Conservation (phyloP, 2,888 invertebrate species). For the Mamestra brassicae region DNA sequence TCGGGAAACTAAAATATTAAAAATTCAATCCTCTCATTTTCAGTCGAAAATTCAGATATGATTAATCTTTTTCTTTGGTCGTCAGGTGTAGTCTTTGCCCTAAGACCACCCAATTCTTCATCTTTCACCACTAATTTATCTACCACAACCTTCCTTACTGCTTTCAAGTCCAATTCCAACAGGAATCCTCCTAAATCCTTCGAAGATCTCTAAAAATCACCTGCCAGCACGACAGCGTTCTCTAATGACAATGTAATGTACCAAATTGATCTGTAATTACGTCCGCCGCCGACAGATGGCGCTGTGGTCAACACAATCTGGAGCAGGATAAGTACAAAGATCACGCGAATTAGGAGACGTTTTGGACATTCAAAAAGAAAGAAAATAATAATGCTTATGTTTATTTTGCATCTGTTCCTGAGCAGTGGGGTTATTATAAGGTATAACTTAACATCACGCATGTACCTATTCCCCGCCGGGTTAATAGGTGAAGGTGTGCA, state of each 20-base stretch:
- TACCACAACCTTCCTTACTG: no score
- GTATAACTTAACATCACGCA: no score
- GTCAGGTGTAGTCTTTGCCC: no score
- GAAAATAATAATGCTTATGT: background rate
- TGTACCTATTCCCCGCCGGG: no score
- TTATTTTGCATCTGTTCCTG: background rate
- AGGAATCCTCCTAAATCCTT: background rate
- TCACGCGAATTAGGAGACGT: slow-evolving; percentile 29
- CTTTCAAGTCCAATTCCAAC: no score
- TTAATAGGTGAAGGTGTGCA: no score
- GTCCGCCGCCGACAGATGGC: slow-evolving; percentile 53
- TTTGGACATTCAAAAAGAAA: slow-evolving; percentile 21
- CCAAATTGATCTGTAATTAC: slow-evolving; percentile 40
- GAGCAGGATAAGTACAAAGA: slow-evolving; percentile 3
- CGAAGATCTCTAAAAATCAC: slow-evolving; percentile 58
- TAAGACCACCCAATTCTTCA: no score
- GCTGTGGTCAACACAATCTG: slow-evolving; percentile 61
- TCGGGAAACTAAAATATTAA: no score
- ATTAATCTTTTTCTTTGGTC: no score
- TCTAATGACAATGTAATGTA: slow-evolving; percentile 23
- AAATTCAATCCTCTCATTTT: no score
- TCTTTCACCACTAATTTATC: no score
- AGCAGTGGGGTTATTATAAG: background rate
- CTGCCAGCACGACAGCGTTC: slow-evolving; percentile 18
- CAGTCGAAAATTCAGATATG: no score